phyloP scores from a whole-genome alignment of 2,888 invertebrate genomes.

The Colostygia pectinataria region DNA sequence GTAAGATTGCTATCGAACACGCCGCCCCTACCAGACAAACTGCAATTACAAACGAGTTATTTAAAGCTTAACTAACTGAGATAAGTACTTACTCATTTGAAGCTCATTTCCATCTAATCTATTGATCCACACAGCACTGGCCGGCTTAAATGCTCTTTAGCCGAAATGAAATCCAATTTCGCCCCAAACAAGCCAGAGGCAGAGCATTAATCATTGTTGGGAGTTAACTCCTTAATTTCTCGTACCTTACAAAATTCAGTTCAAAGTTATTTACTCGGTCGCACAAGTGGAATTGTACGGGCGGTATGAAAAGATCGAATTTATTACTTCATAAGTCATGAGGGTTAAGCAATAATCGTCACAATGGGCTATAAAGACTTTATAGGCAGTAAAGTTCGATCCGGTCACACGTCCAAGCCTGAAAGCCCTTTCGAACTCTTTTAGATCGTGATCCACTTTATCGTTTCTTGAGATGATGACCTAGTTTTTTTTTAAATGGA shows the following conservation, averaged over 20 bases:
- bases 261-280: constrained; percentile 44
- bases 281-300: constrained; percentile 53
- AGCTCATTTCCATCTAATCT: constrained; percentile 61
- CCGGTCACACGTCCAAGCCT: constrained; percentile 58
- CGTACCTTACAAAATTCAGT: constrained; percentile 39
- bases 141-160: constrained; percentile 42
- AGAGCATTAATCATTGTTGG: constrained; percentile 40
- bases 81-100: constrained; percentile 44
- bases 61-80: constrained; percentile 57
- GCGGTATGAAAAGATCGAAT: constrained; percentile 72
- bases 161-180: constrained; percentile 37
- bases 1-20: constrained; percentile 58
- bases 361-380: constrained; percentile 81
- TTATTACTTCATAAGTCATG: constrained; percentile 82
- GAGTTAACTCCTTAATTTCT: constrained; percentile 40
- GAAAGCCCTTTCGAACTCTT: constrained; percentile 16
- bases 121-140: constrained; percentile 54
- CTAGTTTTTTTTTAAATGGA: too few species aligned
- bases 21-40: constrained; percentile 52
- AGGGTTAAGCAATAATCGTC: constrained; percentile 81
- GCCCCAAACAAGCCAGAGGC: constrained; percentile 31
- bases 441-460: constrained; percentile 15
- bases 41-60: constrained; percentile 68
- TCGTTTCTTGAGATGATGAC: constrained; percentile 43
- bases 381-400: constrained; percentile 81